These are phyloP conservation scores for Platyrinchus mystaceus DNA, from an alignment of 2,797 vertebrate genomes.

Conservation along the genomic window DNA sequence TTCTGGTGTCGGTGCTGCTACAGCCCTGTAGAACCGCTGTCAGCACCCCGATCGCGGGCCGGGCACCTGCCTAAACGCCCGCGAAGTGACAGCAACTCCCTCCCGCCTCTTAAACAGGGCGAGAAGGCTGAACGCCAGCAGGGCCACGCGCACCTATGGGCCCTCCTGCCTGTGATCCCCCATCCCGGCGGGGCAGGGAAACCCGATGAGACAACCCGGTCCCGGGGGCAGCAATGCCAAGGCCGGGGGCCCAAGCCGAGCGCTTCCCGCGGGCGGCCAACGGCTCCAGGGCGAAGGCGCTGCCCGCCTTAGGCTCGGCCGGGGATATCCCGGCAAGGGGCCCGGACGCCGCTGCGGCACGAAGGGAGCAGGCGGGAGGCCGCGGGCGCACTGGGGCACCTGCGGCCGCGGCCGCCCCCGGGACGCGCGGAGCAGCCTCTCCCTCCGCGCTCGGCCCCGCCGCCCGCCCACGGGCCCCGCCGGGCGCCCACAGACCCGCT, in stretches of 20 bases:
- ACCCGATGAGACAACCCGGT: accelerated
- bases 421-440: too few species aligned
- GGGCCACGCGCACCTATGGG: neutral
- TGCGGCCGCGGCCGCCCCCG: too few species aligned
- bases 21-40: neutral
- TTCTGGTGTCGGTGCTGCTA: accelerated
- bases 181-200: neutral
- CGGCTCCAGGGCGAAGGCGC: too few species aligned
- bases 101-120: accelerated
- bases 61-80: neutral
- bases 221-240: neutral
- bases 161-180: neutral
- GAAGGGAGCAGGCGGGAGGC: neutral
- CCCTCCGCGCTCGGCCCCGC: neutral
- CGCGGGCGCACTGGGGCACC: neutral
- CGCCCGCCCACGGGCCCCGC: neutral
- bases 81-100: accelerated
- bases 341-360: neutral
- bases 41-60: neutral
- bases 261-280: neutral
- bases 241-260: neutral
- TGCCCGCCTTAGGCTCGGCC: neutral
- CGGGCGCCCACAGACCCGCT: neutral
- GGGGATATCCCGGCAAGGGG: neutral
- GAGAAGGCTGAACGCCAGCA: accelerated